Conservation (phyloP, 2,888 invertebrate genomes). For the Watsonalla binaria region DNA sequence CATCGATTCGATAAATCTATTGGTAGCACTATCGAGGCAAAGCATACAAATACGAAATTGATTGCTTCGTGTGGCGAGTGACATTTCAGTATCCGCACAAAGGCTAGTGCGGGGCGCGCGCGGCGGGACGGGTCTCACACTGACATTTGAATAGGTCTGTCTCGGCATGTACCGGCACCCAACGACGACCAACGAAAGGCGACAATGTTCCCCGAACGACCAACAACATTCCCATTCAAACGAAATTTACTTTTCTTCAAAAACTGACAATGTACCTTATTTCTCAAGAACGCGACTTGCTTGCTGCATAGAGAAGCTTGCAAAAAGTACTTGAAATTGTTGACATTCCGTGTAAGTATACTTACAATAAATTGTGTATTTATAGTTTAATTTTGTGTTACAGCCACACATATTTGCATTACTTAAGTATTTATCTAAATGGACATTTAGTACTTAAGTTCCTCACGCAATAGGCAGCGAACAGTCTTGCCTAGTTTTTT, state of each 20-base stretch:
- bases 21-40: slow-evolving; percentile 61
- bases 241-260: slow-evolving; percentile 71
- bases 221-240: slow-evolving; percentile 70
- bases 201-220: slow-evolving; percentile 71
- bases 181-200: slow-evolving; percentile 67
- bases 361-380: no score
- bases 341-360: neutral
- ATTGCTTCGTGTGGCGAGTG: slow-evolving; percentile 76
- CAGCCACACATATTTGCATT: no score
- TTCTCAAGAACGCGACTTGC: slow-evolving; percentile 40
- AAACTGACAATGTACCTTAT: slow-evolving; percentile 54
- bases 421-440: no score
- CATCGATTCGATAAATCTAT: slow-evolving; percentile 64
- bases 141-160: slow-evolving; percentile 78
- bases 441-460: no score
- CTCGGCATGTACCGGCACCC: slow-evolving; percentile 75
- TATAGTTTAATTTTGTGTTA: no score
- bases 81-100: slow-evolving; percentile 67
- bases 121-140: slow-evolving; percentile 49
- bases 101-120: slow-evolving; percentile 32
- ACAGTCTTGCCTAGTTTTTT: no score
- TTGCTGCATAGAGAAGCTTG: slow-evolving; percentile 16
- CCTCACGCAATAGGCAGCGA: no score
- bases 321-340: slow-evolving; percentile 5
- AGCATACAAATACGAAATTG: slow-evolving; percentile 77